These are phyloP conservation scores for Denticeps clupeoides DNA, from an alignment of 2,797 vertebrate species.

Conservation along the genomic window DNA sequence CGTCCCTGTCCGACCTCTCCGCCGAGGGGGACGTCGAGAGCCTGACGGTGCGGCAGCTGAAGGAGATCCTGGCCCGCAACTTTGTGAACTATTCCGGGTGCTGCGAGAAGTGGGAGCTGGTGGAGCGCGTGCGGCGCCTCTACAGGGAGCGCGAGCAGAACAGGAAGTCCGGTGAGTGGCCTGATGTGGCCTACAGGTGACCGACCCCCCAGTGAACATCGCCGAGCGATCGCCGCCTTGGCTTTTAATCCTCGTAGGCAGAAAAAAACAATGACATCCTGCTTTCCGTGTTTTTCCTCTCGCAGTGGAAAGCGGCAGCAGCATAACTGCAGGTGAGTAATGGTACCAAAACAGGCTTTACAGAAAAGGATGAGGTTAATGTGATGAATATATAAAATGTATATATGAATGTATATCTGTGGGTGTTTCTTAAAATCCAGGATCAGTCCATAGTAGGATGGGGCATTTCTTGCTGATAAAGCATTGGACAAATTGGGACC, in stretches of 20 bases:
- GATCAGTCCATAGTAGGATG: too few species aligned
- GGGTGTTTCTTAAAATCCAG: too few species aligned
- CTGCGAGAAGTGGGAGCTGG: slow-evolving; percentile 97
- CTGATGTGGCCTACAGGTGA: too few species aligned
- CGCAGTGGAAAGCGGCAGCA: slow-evolving; percentile 68
- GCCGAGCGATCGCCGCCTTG: too few species aligned
- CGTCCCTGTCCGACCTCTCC: slow-evolving; percentile 86
- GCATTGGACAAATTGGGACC: too few species aligned
- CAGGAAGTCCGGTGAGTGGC: slow-evolving; percentile 70
- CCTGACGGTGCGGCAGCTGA: slow-evolving; percentile 87
- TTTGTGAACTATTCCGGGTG: slow-evolving; percentile 97
- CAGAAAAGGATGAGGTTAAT: too few species aligned
- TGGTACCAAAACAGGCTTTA: too few species aligned
- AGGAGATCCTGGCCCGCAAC: slow-evolving; percentile 91
- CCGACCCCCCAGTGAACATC: too few species aligned
- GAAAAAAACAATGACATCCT: not conserved
- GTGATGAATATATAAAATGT: too few species aligned
- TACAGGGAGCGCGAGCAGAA: slow-evolving; percentile 88
- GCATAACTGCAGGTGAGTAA: slow-evolving; percentile 65
- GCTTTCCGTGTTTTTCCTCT: not conserved
- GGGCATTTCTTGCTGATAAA: too few species aligned
- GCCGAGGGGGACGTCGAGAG: slow-evolving; percentile 81
- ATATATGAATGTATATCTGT: too few species aligned
- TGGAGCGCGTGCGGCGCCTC: slow-evolving; percentile 87
- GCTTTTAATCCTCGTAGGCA: too few species aligned